Base-by-base conservation (phyloP, 2,888 invertebrate genomes). In the Drosophila barbarae region DNA sequence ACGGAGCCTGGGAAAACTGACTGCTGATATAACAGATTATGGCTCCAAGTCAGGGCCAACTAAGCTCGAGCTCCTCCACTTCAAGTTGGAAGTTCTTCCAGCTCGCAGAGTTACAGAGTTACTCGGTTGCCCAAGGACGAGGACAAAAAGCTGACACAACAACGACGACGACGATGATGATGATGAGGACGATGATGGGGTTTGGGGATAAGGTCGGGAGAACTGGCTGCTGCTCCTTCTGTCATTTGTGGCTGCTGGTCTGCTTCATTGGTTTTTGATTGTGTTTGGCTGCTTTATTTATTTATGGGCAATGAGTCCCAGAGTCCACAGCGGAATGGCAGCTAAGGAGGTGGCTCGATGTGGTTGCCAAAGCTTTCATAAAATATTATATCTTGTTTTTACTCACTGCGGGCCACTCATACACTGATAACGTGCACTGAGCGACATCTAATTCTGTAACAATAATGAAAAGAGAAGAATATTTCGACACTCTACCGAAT, bases 201-300 rank as follows among this genome's bases (percentile, higher is more conserved):
- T 39, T 26, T 51, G 41, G 47, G 46, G 18, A 5, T 32, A 47
- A 47, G 46, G 46, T 47, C 32, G 32, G 2, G 23, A 23, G 23
- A 26, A 7, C 54, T 36, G 18, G 26, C 26, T 23, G 18, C 52
- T 21, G 71, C 49, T 47, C 39, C 46, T 18, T 26, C 69, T 78
- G 73, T 80, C 78, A 80, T 78, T 78, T 79, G 78, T 60, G 79
- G 71, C 67, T 76, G 80, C 68, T 73, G 78, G 76, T 79, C 60
- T 80, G 81, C 59, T 76, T 80, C 78, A 79, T 79, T 81, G 78
- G 76, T 69, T 79, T 79, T 79, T 79, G 78, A 79, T 79, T 79
- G 81, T 80, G 73, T 80, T 78, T 81, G 78, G 76, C 73, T 80
- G 81, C 47, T 73, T 79, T 81, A 78, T 78, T 79, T 78, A 81